Evolutionary conservation across 2,888 invertebrate genomes (phyloP).

Genomic region (Hirtodrosophila duncani): DNA sequence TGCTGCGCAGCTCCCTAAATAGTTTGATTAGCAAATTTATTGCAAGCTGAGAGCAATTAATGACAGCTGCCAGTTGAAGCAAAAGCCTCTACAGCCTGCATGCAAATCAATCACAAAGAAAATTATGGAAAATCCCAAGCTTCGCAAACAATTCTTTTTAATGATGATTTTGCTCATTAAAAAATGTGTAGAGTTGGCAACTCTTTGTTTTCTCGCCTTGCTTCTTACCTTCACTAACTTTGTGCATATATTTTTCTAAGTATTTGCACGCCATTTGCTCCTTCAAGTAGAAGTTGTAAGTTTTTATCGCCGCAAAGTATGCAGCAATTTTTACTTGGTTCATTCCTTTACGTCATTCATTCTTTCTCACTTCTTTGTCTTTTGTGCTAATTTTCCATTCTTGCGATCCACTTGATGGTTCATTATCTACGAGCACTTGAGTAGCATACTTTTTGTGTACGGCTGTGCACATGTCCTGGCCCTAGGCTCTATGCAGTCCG

Average conservation of each 20-base stretch:
- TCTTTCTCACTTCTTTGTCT: constrained; percentile 33
- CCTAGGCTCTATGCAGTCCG: constrained; percentile 15
- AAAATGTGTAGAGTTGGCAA: constrained; percentile 10
- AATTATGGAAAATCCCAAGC: too few species aligned
- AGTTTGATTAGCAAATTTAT: constrained; percentile 70
- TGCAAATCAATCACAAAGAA: too few species aligned
- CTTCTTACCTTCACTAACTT: constrained; percentile 48
- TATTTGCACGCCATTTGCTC: constrained; percentile 71
- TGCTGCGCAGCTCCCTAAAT: constrained; percentile 50
- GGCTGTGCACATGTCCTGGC: constrained; percentile 27
- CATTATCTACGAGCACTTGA: constrained; percentile 50
- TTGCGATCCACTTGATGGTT: constrained; percentile 44
- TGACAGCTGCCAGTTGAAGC: constrained; percentile 22
- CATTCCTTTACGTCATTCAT: constrained; percentile 11
- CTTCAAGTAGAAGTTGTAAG: too few species aligned
- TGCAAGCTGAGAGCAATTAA: constrained; percentile 51
- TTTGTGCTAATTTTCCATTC: constrained; percentile 4
- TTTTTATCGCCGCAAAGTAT: constrained; percentile 55
- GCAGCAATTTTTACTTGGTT: constrained; percentile 31
- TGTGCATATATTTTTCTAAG: constrained; percentile 73
- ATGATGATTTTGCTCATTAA: constrained; percentile 55
- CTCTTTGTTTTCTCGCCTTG: constrained; percentile 17
- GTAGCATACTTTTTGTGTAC: constrained; percentile 25
- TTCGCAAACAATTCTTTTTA: constrained; percentile 50
- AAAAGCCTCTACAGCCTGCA: constrained; percentile 30